A percentile compares a stretch with the other conserved stretches of the same genome.
phyloP scores from a whole-genome alignment of 2,888 invertebrate genomes.

The Amphimallon solstitiale region DNA sequence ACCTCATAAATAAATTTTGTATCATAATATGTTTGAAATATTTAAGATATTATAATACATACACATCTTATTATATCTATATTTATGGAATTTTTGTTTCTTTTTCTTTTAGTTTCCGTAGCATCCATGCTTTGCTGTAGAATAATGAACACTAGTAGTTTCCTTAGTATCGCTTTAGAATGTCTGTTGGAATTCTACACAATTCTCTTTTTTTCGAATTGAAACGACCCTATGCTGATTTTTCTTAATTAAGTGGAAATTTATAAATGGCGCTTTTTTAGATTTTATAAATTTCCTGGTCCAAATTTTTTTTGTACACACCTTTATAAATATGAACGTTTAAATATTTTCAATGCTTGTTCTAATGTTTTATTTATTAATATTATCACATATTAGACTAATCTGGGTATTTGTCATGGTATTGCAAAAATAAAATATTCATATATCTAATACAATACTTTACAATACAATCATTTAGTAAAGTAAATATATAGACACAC shows the following conservation, averaged over 20 bases:
- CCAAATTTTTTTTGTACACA: conserved; percentile 16
- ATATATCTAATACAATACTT: too few relatives aligned
- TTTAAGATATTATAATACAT: conserved; percentile 1
- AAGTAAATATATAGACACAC: too few relatives aligned
- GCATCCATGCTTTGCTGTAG: conserved; percentile 52
- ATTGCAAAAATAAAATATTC: too few relatives aligned
- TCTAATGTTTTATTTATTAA: conserved; percentile 21
- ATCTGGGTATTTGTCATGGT: too few relatives aligned
- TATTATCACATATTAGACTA: too few relatives aligned
- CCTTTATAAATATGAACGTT: neutral
- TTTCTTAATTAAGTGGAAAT: conserved; percentile 22
- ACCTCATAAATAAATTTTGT: conserved; percentile 26
- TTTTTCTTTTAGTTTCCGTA: conserved; percentile 51
- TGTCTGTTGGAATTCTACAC: conserved; percentile 62
- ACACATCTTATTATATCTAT: conserved; percentile 5
- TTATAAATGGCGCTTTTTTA: conserved; percentile 15
- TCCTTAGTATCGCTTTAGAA: conserved; percentile 49
- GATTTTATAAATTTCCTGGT: conserved; percentile 24
- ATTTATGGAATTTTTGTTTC: conserved; percentile 43
- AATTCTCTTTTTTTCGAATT: conserved; percentile 49
- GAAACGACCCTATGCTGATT: conserved; percentile 48
- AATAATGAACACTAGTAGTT: conserved; percentile 15
- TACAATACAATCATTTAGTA: too few relatives aligned
- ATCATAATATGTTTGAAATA: conserved; percentile 6
- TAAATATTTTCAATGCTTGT: conserved; percentile 19